phyloP scores from a whole-genome alignment of 2,113 vertebrate genomes.

The Solea solea region DNA sequence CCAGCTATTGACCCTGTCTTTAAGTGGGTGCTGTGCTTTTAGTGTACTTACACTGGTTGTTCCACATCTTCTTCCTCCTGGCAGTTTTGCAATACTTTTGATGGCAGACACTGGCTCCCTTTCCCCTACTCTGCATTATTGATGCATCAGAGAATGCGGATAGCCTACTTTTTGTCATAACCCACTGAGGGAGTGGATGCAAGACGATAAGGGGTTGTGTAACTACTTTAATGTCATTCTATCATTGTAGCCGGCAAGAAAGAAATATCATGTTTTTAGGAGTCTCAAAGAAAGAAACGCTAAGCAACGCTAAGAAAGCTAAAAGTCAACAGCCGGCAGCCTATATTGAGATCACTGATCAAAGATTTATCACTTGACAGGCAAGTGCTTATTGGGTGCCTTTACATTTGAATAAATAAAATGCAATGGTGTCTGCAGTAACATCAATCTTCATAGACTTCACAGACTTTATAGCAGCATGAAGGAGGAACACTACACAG shows the following conservation, averaged over 20 bases:
- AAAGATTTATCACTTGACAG: conserved; percentile 11
- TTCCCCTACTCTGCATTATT: conserved; percentile 77
- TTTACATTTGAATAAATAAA: background rate
- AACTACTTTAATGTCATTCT: conserved; percentile 13
- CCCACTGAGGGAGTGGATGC: conserved; percentile 45
- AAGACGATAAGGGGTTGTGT: conserved; percentile 16
- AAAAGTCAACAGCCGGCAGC: conserved; percentile 1
- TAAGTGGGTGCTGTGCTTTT: conserved; percentile 78
- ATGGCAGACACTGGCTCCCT: conserved; percentile 68
- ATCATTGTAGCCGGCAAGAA: background rate
- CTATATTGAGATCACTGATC: background rate
- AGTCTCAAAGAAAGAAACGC: background rate
- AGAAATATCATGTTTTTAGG: background rate
- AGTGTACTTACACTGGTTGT: conserved; percentile 75
- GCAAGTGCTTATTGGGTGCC: background rate
- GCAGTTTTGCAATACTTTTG: conserved; percentile 81
- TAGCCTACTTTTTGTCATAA: conserved; percentile 68
- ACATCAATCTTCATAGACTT: conserved; percentile 3
- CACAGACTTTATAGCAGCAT: background rate
- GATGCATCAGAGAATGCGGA: conserved; percentile 72
- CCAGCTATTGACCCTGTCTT: conserved; percentile 82
- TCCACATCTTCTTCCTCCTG: conserved; percentile 72
- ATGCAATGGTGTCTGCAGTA: conserved; percentile 16
- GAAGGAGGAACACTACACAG: background rate
- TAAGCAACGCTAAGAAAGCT: conserved; percentile 2